Conservation (phyloP, 1,140 invertebrate genomes). For the Paralvinella palmiformis region DNA sequence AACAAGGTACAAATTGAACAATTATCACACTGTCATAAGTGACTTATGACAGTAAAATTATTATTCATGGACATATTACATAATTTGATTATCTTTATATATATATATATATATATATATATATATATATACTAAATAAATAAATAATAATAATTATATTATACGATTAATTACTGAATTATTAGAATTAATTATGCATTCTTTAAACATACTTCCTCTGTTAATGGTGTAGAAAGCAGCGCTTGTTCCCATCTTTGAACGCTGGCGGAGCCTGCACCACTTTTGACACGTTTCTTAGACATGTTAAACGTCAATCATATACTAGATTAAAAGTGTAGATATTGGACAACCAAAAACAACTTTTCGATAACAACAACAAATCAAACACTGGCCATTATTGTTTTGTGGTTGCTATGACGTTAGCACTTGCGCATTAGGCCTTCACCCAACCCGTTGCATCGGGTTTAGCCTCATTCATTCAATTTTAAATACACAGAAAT, state of each 20-base stretch:
- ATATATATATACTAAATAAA: not conserved
- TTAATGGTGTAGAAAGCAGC: constrained; percentile 28
- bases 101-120: not conserved
- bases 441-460: too few relatives aligned
- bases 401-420: too few relatives aligned
- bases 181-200: not conserved
- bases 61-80: not conserved
- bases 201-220: constrained; percentile 29
- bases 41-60: constrained; percentile 6
- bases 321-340: too few relatives aligned
- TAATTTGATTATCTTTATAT: not conserved
- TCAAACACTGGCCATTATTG: too few relatives aligned
- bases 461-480: too few relatives aligned
- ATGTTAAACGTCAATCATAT: too few relatives aligned
- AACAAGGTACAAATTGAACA: too few relatives aligned
- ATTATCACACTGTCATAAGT: not conserved
- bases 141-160: not conserved
- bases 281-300: constrained; percentile 42
- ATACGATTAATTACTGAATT: not conserved
- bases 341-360: too few relatives aligned
- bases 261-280: constrained; percentile 27
- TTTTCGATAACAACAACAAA: too few relatives aligned
- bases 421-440: too few relatives aligned
- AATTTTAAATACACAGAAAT: too few relatives aligned
- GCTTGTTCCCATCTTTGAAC: constrained; percentile 36